Percentiles rank a stretch among this genome's conserved stretches.
Evolutionary conservation across 2,113 vertebrate species (phyloP).

Genomic region (Sander vitreus): DNA sequence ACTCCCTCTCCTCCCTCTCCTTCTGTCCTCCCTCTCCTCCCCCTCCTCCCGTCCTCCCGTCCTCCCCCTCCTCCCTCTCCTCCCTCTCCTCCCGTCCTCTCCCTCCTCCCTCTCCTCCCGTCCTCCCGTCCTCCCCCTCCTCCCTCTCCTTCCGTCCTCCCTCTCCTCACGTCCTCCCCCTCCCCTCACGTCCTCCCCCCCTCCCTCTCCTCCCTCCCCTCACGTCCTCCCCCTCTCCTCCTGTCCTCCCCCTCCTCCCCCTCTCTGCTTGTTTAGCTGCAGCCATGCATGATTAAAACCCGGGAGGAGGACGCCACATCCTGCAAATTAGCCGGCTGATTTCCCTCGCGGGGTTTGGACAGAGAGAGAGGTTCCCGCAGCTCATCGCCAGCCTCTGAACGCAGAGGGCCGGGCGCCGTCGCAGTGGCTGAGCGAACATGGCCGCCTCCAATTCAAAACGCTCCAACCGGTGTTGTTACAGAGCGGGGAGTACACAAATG

Average conservation of each 20-base stretch:
- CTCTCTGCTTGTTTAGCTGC: conserved; percentile 68
- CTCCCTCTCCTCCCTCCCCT: not conserved
- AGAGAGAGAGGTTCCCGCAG: conserved; percentile 68
- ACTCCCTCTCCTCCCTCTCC: too few relatives aligned
- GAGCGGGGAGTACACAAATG: conserved; percentile 81
- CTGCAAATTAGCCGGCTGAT: conserved; percentile 85
- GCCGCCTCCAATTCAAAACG: conserved; percentile 82
- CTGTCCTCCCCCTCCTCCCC: conserved; percentile 24
- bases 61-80: not conserved
- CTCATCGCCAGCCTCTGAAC: conserved; percentile 59
- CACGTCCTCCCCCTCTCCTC: too few relatives aligned
- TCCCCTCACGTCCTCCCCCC: not conserved
- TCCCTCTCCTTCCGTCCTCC: not conserved
- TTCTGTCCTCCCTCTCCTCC: not conserved
- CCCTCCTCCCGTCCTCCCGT: too few relatives aligned
- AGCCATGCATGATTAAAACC: conserved; percentile 76
- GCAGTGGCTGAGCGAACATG: not conserved
- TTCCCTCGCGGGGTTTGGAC: conserved; percentile 83
- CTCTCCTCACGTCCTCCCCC: not conserved
- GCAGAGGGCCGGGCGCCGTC: conserved; percentile 12
- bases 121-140: too few relatives aligned
- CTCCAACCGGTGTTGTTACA: conserved; percentile 75
- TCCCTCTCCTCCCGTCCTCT: too few relatives aligned
- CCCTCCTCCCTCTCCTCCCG: conserved; percentile 17
- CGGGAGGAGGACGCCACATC: conserved; percentile 67